Conservation (phyloP, 1,140 invertebrate species). For the Drosophila pectinifera region DNA sequence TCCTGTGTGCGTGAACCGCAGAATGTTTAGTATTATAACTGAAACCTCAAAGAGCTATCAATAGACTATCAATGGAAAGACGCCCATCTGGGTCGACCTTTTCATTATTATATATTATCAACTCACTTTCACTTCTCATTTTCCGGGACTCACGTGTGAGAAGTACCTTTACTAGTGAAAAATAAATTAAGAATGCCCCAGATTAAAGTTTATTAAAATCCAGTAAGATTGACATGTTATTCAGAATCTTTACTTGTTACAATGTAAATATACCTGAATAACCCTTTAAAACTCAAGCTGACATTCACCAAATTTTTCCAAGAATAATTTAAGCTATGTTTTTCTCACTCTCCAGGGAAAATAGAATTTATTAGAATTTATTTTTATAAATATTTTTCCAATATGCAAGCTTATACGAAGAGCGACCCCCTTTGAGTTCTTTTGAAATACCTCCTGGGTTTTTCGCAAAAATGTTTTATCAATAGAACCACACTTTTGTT, state of each 20-base stretch:
- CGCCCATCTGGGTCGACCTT: too few species aligned
- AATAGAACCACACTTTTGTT: conserved; percentile 35
- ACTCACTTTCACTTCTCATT: too few species aligned
- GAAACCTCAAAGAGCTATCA: too few species aligned
- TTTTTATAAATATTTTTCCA: conserved; percentile 6
- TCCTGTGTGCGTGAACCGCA: too few species aligned
- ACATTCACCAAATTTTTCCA: not conserved
- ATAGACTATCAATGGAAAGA: too few species aligned
- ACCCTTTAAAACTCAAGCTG: not conserved
- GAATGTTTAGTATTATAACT: too few species aligned
- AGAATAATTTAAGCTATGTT: not conserved
- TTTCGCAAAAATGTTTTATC: conserved; percentile 30
- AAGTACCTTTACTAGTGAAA: not conserved
- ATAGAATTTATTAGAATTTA: conserved; percentile 1
- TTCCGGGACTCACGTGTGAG: too few species aligned
- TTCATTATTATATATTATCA: too few species aligned
- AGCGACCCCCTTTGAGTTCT: conserved; percentile 2
- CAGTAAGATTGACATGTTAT: too few species aligned
- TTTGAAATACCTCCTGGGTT: conserved; percentile 16
- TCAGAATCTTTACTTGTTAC: too few species aligned
- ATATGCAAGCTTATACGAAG: conserved; percentile 5
- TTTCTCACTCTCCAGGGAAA: not conserved
- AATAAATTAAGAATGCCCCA: not conserved
- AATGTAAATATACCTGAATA: not conserved
- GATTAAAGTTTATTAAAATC: not conserved